A percentile compares a stretch with the other conserved stretches of the same genome.
These are phyloP conservation scores for Sphaerophoria rueppellii DNA, from an alignment of 2,888 invertebrate genomes.

Conservation along the genomic window DNA sequence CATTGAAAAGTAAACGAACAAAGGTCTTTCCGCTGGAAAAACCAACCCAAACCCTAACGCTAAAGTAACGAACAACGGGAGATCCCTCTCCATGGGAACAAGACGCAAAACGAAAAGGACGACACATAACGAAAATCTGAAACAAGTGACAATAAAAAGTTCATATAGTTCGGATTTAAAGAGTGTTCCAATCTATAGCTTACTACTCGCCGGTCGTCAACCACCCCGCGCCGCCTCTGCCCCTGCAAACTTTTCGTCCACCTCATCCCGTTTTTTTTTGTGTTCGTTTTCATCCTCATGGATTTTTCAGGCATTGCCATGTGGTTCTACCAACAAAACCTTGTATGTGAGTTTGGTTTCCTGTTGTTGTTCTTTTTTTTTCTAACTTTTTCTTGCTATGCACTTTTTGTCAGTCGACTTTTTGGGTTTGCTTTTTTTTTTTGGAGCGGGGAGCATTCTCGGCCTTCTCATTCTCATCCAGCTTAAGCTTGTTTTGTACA, in stretches of 20 bases:
- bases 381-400: neutral
- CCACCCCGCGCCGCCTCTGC: no score
- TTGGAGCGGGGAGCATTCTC: constrained; percentile 36
- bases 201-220: constrained; percentile 47
- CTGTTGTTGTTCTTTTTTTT: neutral
- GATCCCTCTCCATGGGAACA: neutral
- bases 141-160: constrained; percentile 72
- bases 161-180: constrained; percentile 64
- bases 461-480: constrained; percentile 29
- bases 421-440: neutral
- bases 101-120: neutral
- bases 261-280: constrained; percentile 13
- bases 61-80: neutral
- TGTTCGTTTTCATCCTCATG: constrained; percentile 50
- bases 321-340: neutral
- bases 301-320: constrained; percentile 17
- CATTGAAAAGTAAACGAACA: constrained; percentile 44
- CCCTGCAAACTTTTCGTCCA: constrained; percentile 48
- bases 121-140: constrained; percentile 55
- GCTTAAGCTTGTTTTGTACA: constrained; percentile 41
- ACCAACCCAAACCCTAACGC: neutral
- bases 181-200: constrained; percentile 65
- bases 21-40: constrained; percentile 14
- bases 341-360: constrained; percentile 34
- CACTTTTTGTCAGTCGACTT: constrained; percentile 50